Evolutionary conservation across 2,888 invertebrate species (phyloP), one percentile per base, ranked within the genome.

Genomic region (Quadroppia sp.): DNA sequence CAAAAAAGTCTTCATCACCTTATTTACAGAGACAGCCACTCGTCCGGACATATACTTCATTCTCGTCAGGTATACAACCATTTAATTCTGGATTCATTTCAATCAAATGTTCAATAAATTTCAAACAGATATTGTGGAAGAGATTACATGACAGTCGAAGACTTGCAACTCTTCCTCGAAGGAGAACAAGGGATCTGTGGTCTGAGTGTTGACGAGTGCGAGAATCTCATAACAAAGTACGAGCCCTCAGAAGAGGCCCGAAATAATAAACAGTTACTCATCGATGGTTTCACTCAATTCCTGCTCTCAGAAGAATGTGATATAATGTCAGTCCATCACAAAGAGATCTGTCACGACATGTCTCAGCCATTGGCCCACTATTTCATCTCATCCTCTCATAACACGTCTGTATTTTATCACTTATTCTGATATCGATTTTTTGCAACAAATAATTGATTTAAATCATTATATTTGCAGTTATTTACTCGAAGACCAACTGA

Each of bases 41-140:
- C 80, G 87, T 76, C 87, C 86, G n/a, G 87, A 87, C 79, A 83
- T 87, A 32, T 86, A 86, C 79, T 86, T 86, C 80, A 81, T 87
- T 48, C 82, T 87, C 80, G 85, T 86, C 74, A 82, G 85, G 85
- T 85, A 80, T 79, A 79, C 76, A 45, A 9, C 32, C 20, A 53
- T n/a, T 59, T 30, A 11, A 53, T 11, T 30, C 17, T 30, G 6
- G 40, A 59, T 9, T 59, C 11, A 45, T 71, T 71, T 20, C 28
- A 20, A 71, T 13, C 13, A 71, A 53, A 42, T 20, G 2, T 45
- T 45, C 45, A 15, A 2, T 45, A 2, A 15, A 2, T 45, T 45
- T 45, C 15, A 2, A 7, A 42, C 25, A 78, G 77, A 74, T 77
- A 78, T 72, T 78, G 78, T 72, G 78, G 78, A 48, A 84, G 86